Evolutionary conservation across 2,797 vertebrate species (phyloP).

Genomic region (Macrochelys suwanniensis): DNA sequence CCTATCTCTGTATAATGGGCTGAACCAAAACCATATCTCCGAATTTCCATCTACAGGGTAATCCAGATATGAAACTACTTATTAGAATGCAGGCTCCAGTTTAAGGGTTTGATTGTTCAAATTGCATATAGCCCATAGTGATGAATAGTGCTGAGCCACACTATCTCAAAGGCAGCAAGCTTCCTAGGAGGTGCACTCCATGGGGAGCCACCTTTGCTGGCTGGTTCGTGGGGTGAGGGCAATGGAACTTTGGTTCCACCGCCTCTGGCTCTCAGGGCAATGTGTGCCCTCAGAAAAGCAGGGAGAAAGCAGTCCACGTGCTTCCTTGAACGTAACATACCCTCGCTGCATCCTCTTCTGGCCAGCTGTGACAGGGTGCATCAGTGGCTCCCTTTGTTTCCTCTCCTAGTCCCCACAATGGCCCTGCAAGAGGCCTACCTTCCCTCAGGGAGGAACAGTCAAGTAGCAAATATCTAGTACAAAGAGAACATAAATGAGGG

Average conservation of each 20-base stretch:
- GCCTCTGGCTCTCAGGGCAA: background rate
- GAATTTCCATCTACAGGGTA: background rate
- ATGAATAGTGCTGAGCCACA: background rate
- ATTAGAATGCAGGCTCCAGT: fast-evolving
- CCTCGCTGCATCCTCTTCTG: background rate
- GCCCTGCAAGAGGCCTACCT: background rate
- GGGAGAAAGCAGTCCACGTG: background rate
- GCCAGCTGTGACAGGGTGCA: background rate
- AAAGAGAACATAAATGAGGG: background rate
- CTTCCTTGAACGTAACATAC: background rate
- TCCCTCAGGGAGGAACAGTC: background rate
- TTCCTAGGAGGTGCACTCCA: background rate
- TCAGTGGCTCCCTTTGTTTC: background rate
- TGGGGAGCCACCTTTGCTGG: background rate
- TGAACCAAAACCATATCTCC: background rate
- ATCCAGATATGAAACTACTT: background rate
- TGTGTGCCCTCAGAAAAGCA: background rate
- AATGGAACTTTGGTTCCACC: background rate
- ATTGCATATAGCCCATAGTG: background rate
- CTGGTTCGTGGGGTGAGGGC: background rate
- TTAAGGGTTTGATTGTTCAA: background rate
- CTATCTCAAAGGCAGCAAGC: background rate
- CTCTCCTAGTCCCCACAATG: background rate
- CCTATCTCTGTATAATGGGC: background rate
- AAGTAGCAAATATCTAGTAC: background rate